Evolutionary conservation across 1,140 invertebrate species (phyloP).

Genomic region (Episyrphus balteatus): DNA sequence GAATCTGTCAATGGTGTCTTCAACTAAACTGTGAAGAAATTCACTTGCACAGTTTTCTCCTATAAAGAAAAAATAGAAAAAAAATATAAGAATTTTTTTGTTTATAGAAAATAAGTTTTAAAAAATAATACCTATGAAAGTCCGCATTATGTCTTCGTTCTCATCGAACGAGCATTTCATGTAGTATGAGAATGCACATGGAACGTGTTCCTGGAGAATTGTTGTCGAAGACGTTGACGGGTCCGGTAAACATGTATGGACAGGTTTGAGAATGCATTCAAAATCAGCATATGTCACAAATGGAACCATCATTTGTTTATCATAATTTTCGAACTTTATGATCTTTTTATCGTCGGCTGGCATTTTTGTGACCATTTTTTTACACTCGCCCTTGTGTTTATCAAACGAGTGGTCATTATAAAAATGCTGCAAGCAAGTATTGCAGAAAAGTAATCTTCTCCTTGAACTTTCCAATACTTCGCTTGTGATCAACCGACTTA

Average conservation of each 20-base stretch:
- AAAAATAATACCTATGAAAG: neutral
- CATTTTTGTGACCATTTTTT: slow-evolving; percentile 11
- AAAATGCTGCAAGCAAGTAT: slow-evolving; percentile 15
- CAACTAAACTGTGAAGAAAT: neutral
- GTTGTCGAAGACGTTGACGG: neutral
- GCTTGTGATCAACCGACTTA: slow-evolving; percentile 14
- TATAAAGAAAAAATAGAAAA: neutral
- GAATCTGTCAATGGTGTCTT: neutral
- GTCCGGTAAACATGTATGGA: neutral
- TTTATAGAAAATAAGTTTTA: no score
- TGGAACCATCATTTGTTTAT: slow-evolving; percentile 12
- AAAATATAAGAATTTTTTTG: no score
- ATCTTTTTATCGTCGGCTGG: slow-evolving; percentile 9
- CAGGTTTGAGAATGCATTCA: slow-evolving; percentile 19
- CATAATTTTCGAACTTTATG: slow-evolving; percentile 22
- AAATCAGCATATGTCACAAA: slow-evolving; percentile 31
- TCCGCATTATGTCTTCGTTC: no score
- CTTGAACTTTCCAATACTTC: slow-evolving; percentile 11
- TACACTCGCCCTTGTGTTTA: slow-evolving; percentile 12
- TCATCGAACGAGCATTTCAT: slow-evolving; percentile 7
- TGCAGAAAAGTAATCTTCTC: slow-evolving; percentile 18
- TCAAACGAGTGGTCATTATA: slow-evolving; percentile 11
- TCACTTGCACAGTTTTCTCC: neutral
- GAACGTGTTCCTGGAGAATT: slow-evolving; percentile 3
- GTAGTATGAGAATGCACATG: slow-evolving; percentile 5